Evolutionary conservation across 2,888 invertebrate species (phyloP).

Genomic region (Prionchulus punctatus): DNA sequence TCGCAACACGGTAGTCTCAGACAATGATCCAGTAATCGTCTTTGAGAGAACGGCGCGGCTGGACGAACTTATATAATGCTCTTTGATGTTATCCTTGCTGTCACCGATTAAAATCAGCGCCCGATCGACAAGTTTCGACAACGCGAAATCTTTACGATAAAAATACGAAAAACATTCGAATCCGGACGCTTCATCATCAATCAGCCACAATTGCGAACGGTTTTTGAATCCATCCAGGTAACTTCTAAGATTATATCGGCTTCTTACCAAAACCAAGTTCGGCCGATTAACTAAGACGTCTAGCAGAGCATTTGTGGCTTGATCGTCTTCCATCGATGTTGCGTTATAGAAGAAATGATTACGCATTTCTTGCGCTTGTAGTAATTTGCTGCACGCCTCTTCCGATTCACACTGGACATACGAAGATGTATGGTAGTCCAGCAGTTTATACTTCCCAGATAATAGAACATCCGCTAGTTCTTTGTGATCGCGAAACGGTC

Average conservation of each 20-base stretch:
- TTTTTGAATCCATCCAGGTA: background rate
- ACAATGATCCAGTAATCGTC: no score
- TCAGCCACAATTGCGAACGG: background rate
- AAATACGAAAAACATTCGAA: background rate
- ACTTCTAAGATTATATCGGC: background rate
- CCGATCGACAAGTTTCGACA: background rate
- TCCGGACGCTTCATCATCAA: background rate
- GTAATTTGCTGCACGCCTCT: background rate
- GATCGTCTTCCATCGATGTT: no score
- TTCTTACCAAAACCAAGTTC: background rate
- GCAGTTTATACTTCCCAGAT: background rate
- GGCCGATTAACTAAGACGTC: background rate
- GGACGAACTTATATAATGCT: background rate
- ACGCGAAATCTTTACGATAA: background rate
- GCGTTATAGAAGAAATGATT: background rate
- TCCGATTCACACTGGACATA: background rate
- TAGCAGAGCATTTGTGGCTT: no score
- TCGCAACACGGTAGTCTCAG: no score
- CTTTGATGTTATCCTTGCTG: background rate
- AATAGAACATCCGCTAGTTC: background rate
- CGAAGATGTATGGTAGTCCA: background rate
- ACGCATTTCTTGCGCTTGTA: background rate
- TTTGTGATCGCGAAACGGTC: background rate
- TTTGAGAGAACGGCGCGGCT: no score
- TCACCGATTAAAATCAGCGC: background rate